phyloP scores from a whole-genome alignment of 35 echinoderm and acorn worm genomes.

The Lytechinus variegatus region DNA sequence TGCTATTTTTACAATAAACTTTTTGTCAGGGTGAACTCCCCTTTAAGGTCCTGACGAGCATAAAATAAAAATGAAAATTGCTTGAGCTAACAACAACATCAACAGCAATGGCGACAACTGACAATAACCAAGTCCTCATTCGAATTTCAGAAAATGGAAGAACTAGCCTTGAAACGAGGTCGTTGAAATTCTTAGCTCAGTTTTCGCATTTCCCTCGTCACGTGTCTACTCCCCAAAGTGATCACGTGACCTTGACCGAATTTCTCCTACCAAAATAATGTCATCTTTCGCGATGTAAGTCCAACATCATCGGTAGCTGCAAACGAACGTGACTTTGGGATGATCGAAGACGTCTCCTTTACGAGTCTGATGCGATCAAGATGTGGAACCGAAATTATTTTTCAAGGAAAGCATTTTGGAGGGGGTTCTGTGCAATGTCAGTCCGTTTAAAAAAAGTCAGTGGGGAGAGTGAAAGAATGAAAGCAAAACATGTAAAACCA shows the following conservation, averaged over 20 bases:
- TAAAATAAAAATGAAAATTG: background rate
- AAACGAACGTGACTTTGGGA: background rate
- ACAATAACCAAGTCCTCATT: too few relatives aligned
- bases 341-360: background rate
- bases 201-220: background rate
- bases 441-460: background rate
- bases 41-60: background rate
- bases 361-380: background rate
- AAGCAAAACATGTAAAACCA: background rate
- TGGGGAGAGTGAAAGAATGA: background rate
- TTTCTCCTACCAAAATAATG: constrained; percentile 7
- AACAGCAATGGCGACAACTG: background rate
- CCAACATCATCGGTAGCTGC: background rate
- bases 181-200: background rate
- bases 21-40: too few relatives aligned
- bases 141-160: background rate
- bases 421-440: background rate
- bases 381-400: background rate
- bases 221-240: background rate
- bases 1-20: too few relatives aligned
- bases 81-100: background rate
- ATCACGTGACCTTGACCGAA: background rate
- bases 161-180: constrained; percentile 2
- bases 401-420: background rate
- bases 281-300: background rate